Evolutionary conservation across 2,888 invertebrate genomes (phyloP).

Genomic region (Xylophagus ater): DNA sequence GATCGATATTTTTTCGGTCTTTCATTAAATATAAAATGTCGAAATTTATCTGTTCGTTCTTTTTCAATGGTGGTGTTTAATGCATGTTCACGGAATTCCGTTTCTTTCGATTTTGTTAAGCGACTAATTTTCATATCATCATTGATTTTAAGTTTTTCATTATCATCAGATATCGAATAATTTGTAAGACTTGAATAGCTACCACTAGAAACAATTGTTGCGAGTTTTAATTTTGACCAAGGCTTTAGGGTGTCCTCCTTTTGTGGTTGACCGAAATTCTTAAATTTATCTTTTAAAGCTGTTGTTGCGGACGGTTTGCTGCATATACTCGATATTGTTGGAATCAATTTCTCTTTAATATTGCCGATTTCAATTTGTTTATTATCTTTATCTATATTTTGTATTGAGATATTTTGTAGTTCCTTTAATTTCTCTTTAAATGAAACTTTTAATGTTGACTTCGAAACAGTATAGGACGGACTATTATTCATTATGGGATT

Average conservation of each 20-base stretch:
- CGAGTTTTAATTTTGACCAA: conserved; percentile 70
- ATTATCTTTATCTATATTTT: conserved; percentile 13
- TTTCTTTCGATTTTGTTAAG: too few species aligned
- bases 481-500: conserved; percentile 9
- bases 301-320: conserved; percentile 25
- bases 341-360: conserved; percentile 25
- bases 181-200: conserved; percentile 35
- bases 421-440: conserved; percentile 51
- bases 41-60: too few species aligned
- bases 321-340: conserved; percentile 25
- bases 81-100: too few species aligned
- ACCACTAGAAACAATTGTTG: conserved; percentile 39
- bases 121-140: too few species aligned
- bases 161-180: too few species aligned
- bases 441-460: conserved; percentile 46
- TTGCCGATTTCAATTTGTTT: conserved; percentile 9
- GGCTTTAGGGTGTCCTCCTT: conserved; percentile 42
- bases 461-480: conserved; percentile 25
- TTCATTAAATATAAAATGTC: not conserved
- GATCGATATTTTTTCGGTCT: conserved; percentile 61
- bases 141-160: too few species aligned
- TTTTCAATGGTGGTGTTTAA: too few species aligned
- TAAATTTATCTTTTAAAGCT: conserved; percentile 26
- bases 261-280: conserved; percentile 15
- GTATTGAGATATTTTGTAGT: conserved; percentile 38